Percentiles rank a stretch among this genome's conserved stretches.
Evolutionary conservation across 2,113 vertebrate species (phyloP).

Genomic region (Cryptotis parvus): DNA sequence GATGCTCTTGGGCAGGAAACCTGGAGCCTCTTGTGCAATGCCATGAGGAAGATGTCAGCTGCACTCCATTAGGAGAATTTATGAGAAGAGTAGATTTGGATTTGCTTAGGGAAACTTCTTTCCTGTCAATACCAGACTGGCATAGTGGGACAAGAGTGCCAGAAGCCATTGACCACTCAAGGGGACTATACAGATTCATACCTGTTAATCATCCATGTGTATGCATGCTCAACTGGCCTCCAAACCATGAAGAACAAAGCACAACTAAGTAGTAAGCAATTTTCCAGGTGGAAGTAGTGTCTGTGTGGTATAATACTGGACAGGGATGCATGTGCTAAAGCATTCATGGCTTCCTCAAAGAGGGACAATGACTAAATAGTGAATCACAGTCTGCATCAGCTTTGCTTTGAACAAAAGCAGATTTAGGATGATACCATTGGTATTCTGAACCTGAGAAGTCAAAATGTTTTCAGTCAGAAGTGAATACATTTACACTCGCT

Average conservation of each 20-base stretch:
- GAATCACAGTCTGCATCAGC: background rate
- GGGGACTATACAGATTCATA: background rate
- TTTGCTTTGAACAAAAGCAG: background rate
- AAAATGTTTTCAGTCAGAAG: background rate
- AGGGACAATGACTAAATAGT: background rate
- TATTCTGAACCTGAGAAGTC: background rate
- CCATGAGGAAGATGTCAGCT: no score
- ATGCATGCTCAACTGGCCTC: background rate
- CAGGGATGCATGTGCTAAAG: background rate
- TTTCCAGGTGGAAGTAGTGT: background rate
- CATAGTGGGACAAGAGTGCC: background rate
- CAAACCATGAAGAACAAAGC: background rate
- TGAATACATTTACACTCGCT: background rate
- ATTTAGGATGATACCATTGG: background rate
- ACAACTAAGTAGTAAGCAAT: background rate
- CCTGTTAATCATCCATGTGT: background rate
- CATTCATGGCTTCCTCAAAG: background rate
- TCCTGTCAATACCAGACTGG: background rate
- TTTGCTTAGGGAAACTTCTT: background rate
- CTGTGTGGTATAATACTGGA: background rate
- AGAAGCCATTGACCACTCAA: background rate
- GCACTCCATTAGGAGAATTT: background rate
- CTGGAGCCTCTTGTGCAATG: rapidly evolving
- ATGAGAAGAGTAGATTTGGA: background rate
- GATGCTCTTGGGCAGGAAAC: background rate